A percentile compares a stretch with the other conserved stretches of the same genome.
Conservation (phyloP, 1,140 invertebrate species). For the Lithobius niger region DNA sequence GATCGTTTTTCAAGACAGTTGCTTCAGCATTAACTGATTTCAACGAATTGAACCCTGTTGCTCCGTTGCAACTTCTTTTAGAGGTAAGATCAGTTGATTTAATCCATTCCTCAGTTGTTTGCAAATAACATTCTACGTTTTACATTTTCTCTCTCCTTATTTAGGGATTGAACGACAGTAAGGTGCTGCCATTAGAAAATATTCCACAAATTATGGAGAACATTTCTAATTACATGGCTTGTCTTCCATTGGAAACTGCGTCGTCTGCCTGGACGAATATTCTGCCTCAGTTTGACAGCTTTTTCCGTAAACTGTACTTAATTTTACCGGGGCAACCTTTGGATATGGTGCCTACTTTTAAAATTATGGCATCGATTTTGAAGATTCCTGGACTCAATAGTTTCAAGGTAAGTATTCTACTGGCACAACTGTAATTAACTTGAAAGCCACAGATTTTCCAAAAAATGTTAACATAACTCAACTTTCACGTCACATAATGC, state of each 20-base stretch:
- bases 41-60: slow-evolving; percentile 86
- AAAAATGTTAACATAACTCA: too few relatives aligned
- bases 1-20: slow-evolving; percentile 86
- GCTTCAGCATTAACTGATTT: slow-evolving; percentile 89
- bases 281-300: slow-evolving; percentile 65
- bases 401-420: slow-evolving; percentile 63
- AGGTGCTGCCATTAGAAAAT: slow-evolving; percentile 63
- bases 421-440: too few relatives aligned
- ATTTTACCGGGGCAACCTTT: slow-evolving; percentile 51
- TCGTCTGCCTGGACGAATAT: slow-evolving; percentile 47
- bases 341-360: slow-evolving; percentile 59
- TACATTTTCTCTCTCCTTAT: slow-evolving; percentile 8
- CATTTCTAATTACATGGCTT: slow-evolving; percentile 83
- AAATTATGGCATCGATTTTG: slow-evolving; percentile 72
- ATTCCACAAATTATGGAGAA: slow-evolving; percentile 66
- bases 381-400: slow-evolving; percentile 66
- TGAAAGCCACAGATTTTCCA: too few relatives aligned
- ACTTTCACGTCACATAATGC: too few relatives aligned
- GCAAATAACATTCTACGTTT: neutral
- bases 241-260: slow-evolving; percentile 68
- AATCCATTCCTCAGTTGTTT: neutral
- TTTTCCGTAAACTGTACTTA: slow-evolving; percentile 66
- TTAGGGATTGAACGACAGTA: slow-evolving; percentile 71
- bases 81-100: slow-evolving; percentile 47
- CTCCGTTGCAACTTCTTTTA: slow-evolving; percentile 77